Evolutionary conservation across 2,113 vertebrate genomes (phyloP).

Genomic region (Glareola pratincola): DNA sequence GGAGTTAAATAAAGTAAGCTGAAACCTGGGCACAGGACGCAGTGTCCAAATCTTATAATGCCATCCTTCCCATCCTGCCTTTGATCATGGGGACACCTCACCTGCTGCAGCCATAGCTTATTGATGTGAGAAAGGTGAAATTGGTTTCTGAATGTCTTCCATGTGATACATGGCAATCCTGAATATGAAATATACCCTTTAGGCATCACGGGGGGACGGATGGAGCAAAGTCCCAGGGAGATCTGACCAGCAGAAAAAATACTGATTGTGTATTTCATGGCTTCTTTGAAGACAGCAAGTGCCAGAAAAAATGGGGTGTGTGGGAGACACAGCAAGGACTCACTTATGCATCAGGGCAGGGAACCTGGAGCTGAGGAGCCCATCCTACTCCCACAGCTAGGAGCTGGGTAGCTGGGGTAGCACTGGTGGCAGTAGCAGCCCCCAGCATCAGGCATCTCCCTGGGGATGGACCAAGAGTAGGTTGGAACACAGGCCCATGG

Average conservation of each 20-base stretch:
- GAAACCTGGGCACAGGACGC: background rate
- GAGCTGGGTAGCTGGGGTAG: background rate
- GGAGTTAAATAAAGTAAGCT: background rate
- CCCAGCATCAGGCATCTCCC: accelerated
- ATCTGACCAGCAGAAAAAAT: background rate
- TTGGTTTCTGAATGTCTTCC: background rate
- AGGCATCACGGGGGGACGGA: background rate
- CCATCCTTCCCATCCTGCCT: background rate
- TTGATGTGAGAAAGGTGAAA: background rate
- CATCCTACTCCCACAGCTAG: background rate
- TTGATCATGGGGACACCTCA: background rate
- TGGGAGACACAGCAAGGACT: background rate
- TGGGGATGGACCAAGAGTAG: background rate
- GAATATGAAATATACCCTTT: background rate
- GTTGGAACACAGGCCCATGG: background rate
- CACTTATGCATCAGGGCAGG: background rate
- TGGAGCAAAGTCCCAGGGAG: background rate
- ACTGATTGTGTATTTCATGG: background rate
- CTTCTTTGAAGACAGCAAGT: background rate
- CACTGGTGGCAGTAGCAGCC: background rate
- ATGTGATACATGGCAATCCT: background rate
- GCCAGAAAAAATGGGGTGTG: background rate
- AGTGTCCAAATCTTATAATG: background rate
- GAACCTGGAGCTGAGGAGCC: background rate
- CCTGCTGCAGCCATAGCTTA: background rate